Evolutionary conservation across 2,113 vertebrate species (phyloP).

Genomic region (Vimba vimba): DNA sequence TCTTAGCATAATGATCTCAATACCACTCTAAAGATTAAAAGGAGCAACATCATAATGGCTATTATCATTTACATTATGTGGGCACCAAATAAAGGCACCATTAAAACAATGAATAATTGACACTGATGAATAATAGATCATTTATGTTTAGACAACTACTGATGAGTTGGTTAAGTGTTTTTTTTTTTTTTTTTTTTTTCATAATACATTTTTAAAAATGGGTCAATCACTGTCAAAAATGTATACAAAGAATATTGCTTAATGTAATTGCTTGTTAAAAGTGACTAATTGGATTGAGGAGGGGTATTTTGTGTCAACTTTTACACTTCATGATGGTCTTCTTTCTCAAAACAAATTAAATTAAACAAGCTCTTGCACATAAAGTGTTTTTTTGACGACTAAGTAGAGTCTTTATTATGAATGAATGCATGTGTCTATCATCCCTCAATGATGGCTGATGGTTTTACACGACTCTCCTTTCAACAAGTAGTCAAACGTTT

Average conservation of each 20-base stretch:
- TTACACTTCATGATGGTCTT: not conserved
- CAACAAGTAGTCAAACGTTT: constrained; percentile 32
- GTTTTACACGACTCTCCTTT: not conserved
- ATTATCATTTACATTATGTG: not conserved
- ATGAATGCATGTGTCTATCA: constrained; percentile 6
- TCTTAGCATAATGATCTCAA: not conserved
- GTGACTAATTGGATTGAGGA: not conserved
- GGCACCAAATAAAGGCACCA: not conserved
- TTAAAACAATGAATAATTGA: not conserved
- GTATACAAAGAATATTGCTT: not conserved
- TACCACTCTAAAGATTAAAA: not conserved
- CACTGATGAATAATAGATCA: not conserved
- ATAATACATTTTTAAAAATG: not conserved
- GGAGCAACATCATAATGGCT: not conserved
- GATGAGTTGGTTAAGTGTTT: not conserved
- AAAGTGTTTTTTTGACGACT: not conserved
- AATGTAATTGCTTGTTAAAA: not conserved
- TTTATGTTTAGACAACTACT: not conserved
- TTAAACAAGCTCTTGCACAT: not conserved
- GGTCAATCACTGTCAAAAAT: not conserved
- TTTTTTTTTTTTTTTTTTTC: not conserved
- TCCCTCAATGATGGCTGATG: not conserved
- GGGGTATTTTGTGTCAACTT: not conserved
- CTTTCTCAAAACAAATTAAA: not conserved
- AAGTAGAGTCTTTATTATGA: not conserved